Evolutionary conservation across 2,113 vertebrate species (phyloP).

Genomic region (Daphoenositta chrysoptera): DNA sequence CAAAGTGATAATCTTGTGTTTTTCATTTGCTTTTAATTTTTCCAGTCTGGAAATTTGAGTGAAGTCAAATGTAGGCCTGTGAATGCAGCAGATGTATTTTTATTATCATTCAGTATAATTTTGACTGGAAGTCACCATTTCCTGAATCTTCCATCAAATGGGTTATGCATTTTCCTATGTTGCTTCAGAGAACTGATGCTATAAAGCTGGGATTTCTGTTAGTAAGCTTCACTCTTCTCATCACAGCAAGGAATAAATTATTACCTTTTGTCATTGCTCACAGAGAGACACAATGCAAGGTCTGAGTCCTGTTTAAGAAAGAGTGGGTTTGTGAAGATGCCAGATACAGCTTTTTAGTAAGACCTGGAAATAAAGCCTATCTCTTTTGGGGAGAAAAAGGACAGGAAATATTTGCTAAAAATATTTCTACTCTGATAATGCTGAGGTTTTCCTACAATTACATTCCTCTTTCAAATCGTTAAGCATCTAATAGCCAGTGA

Average conservation of each 20-base stretch:
- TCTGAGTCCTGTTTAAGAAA: background rate
- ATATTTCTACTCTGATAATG: background rate
- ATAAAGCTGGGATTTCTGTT: background rate
- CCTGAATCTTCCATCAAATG: background rate
- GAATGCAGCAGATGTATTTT: background rate
- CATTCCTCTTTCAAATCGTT: background rate
- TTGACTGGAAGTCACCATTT: background rate
- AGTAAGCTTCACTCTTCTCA: background rate
- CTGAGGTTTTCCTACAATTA: background rate
- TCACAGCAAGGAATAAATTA: background rate
- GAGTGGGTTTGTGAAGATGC: background rate
- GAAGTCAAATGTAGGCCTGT: background rate
- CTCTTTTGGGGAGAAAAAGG: background rate
- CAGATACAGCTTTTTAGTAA: background rate
- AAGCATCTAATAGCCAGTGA: conserved; percentile 10
- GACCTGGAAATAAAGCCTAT: background rate
- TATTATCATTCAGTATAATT: background rate
- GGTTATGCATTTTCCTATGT: background rate
- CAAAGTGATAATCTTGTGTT: background rate
- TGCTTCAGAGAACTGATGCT: background rate
- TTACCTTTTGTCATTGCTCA: background rate
- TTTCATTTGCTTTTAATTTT: background rate
- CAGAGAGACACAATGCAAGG: background rate
- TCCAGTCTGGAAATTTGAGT: background rate
- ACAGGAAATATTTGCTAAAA: background rate